A percentile compares a stretch with the other conserved stretches of the same genome.
Conservation (phyloP, 2,888 invertebrate species). For the Aquatica leii region DNA sequence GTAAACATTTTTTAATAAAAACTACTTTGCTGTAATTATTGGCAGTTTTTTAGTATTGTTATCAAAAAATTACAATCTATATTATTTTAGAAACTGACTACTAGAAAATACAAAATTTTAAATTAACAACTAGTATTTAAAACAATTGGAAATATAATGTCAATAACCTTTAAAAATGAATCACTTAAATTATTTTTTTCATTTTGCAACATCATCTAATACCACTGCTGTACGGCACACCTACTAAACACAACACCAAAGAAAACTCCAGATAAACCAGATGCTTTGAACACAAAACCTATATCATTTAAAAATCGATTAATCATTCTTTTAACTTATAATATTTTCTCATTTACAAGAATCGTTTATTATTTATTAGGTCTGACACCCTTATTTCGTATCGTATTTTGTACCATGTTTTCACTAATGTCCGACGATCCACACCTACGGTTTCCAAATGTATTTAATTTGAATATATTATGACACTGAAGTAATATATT, state of each 20-base stretch:
- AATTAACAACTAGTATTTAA: no score
- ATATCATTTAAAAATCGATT: conserved; percentile 48
- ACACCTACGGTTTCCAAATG: conserved; percentile 37
- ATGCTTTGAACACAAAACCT: conserved; percentile 27
- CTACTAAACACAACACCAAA: conserved; percentile 12
- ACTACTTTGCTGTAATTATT: no score
- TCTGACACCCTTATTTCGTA: conserved; percentile 45
- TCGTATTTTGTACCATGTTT: conserved; percentile 32
- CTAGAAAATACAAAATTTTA: no score
- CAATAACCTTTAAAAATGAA: conserved; percentile 6
- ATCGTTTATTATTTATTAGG: conserved; percentile 51
- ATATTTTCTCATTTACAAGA: conserved; percentile 59
- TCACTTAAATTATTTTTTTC: conserved; percentile 6
- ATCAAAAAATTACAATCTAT: no score
- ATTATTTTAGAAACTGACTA: no score
- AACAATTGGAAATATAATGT: background rate
- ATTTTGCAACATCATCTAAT: conserved; percentile 12
- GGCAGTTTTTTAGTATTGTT: no score
- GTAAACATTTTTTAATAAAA: no score
- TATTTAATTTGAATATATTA: conserved; percentile 59
- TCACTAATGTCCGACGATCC: conserved; percentile 25
- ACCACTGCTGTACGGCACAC: background rate
- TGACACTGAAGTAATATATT: conserved; percentile 55
- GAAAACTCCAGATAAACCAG: conserved; percentile 35
- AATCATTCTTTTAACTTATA: conserved; percentile 49